A percentile compares a stretch with the other conserved stretches of the same genome.
phyloP scores from a whole-genome alignment of 2,113 vertebrate species.

The Lepidothrix coronata region DNA sequence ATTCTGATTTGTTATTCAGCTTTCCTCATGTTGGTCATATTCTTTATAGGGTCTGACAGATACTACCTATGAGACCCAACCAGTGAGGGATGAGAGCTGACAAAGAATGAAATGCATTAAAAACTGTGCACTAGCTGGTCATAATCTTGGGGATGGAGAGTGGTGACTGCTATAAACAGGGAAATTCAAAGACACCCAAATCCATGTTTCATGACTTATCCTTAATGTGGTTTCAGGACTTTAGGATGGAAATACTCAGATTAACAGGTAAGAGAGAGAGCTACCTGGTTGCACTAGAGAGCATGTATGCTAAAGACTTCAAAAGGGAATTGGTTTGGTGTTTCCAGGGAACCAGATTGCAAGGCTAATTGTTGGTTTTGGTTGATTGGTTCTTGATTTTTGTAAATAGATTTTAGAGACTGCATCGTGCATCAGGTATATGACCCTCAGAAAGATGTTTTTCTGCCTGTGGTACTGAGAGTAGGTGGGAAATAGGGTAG shows the following conservation, averaged over 20 bases:
- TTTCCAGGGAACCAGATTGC: background rate
- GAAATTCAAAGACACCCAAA: background rate
- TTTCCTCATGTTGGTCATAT: rapidly evolving
- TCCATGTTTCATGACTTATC: background rate
- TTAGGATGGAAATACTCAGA: background rate
- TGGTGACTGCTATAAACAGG: background rate
- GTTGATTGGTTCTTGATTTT: background rate
- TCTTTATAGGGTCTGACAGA: background rate
- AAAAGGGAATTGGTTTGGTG: background rate
- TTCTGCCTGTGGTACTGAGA: background rate
- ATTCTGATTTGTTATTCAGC: background rate
- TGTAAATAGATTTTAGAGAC: background rate
- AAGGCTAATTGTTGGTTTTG: background rate
- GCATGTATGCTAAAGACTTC: background rate
- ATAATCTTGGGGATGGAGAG: background rate
- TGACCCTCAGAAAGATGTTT: background rate
- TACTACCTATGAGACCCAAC: background rate
- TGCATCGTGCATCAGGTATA: background rate
- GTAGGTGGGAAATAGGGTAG: background rate
- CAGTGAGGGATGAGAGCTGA: background rate
- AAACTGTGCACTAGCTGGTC: background rate
- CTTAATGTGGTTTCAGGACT: background rate
- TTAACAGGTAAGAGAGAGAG: background rate
- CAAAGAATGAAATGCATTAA: background rate
- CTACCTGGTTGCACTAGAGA: background rate